A percentile compares a stretch with the other conserved stretches of the same genome.
phyloP scores from a whole-genome alignment of 2,113 vertebrate genomes.

The Otolemur garnettii region DNA sequence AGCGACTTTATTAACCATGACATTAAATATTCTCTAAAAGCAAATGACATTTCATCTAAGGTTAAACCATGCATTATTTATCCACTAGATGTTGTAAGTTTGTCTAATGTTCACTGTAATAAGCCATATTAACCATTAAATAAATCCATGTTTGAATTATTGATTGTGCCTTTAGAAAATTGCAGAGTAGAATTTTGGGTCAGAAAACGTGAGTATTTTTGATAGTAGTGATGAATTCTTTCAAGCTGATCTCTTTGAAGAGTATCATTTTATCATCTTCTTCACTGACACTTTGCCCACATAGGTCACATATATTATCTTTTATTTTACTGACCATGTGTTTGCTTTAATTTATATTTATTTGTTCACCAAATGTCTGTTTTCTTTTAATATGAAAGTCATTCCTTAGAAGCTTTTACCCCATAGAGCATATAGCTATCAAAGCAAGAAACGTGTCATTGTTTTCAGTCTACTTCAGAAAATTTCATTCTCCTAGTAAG shows the following conservation, averaged over 20 bases:
- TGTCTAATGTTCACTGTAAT: neutral
- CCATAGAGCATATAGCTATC: neutral
- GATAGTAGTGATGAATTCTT: neutral
- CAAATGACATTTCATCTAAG: neutral
- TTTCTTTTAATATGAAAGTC: constrained; percentile 11
- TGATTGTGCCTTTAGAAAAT: neutral
- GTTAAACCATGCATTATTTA: neutral
- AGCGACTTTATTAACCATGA: neutral
- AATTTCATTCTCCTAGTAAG: constrained; percentile 28
- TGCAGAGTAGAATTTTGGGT: neutral
- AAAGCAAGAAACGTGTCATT: neutral
- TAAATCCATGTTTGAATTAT: neutral
- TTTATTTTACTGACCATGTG: neutral
- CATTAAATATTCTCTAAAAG: constrained; percentile 25
- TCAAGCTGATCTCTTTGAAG: constrained; percentile 5
- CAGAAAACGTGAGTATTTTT: neutral
- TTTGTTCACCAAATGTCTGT: neutral
- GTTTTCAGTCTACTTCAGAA: neutral
- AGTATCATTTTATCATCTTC: neutral
- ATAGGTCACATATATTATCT: neutral
- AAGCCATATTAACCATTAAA: neutral
- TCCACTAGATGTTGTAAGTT: neutral
- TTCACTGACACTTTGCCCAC: neutral
- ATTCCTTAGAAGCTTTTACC: neutral
- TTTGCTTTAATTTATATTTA: neutral